phyloP scores from a whole-genome alignment of 1,140 invertebrate genomes.

The Plectus sambesii region DNA sequence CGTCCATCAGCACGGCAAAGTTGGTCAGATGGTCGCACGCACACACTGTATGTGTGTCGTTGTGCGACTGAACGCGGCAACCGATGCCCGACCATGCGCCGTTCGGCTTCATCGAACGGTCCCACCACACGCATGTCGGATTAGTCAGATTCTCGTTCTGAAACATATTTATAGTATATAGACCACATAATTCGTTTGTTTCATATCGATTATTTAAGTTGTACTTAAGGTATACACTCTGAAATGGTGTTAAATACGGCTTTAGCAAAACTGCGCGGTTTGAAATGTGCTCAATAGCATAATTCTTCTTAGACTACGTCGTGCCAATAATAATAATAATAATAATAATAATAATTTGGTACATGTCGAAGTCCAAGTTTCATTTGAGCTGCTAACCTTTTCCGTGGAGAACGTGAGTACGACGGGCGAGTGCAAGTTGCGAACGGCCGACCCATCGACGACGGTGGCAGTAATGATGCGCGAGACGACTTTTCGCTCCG shows the following conservation, averaged over 20 bases:
- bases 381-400: conserved; percentile 4
- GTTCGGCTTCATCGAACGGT: too few relatives aligned
- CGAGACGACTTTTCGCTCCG: conserved; percentile 16
- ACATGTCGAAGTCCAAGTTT: background rate
- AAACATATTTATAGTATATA: too few relatives aligned
- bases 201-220: too few relatives aligned
- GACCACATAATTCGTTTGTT: too few relatives aligned
- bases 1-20: conserved; percentile 78
- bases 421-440: conserved; percentile 9
- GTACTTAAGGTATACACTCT: too few relatives aligned
- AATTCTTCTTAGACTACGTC: conserved; percentile 12
- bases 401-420: conserved; percentile 14
- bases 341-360: conserved; percentile 2
- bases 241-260: too few relatives aligned
- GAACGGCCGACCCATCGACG: too few relatives aligned
- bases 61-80: conserved; percentile 66
- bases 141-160: too few relatives aligned
- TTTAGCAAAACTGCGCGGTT: background rate
- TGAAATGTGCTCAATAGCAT: background rate
- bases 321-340: background rate
- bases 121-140: too few relatives aligned
- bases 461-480: conserved; percentile 17
- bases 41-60: conserved; percentile 76
- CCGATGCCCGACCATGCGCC: conserved; percentile 86
- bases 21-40: conserved; percentile 90